phyloP scores from a whole-genome alignment of 2,888 invertebrate species.

The Drosophila histrio region DNA sequence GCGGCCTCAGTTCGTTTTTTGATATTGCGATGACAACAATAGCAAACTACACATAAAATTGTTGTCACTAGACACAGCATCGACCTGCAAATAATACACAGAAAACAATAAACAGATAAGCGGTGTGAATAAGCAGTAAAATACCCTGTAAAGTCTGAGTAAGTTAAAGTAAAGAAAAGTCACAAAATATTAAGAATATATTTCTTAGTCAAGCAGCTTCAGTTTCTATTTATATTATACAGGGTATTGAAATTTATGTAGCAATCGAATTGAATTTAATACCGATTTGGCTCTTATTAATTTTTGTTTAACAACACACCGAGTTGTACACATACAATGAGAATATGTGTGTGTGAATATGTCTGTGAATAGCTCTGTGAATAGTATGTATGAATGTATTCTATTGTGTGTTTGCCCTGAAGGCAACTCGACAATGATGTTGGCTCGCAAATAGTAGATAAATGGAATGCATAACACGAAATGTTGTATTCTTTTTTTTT shows the following conservation, averaged over 20 bases:
- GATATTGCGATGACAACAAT: constrained; percentile 86
- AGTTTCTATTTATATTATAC: too few species aligned
- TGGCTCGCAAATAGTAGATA: constrained; percentile 34
- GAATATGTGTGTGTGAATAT: not conserved
- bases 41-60: constrained; percentile 91
- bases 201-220: too few species aligned
- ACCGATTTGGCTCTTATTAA: constrained; percentile 50
- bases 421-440: constrained; percentile 13
- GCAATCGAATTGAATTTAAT: constrained; percentile 26
- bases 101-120: not conserved
- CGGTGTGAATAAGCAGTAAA: not conserved
- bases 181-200: not conserved
- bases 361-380: not conserved
- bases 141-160: constrained; percentile 1
- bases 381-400: constrained; percentile 4
- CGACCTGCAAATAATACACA: constrained; percentile 86
- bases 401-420: constrained; percentile 24
- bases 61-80: constrained; percentile 91
- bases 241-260: too few species aligned
- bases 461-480: constrained; percentile 28
- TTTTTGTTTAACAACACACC: constrained; percentile 42
- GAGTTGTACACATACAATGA: not conserved
- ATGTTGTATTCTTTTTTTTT: constrained; percentile 6
- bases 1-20: constrained; percentile 84
- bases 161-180: not conserved